phyloP scores from a whole-genome alignment of 1,140 invertebrate species.

The Polyergus mexicanus region DNA sequence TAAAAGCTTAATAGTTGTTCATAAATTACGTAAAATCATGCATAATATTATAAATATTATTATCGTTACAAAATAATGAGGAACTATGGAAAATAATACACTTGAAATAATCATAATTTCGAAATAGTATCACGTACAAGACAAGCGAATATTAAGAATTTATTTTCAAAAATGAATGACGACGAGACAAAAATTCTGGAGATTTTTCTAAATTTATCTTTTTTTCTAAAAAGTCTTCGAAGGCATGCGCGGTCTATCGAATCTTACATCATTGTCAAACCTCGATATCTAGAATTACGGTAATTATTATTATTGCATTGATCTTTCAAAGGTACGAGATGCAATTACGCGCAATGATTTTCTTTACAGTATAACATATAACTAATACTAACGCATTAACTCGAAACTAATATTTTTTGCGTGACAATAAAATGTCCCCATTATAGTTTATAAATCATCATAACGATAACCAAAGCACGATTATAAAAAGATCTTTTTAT shows the following conservation, averaged over 20 bases:
- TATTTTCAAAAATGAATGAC: too few relatives aligned
- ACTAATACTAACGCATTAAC: background rate
- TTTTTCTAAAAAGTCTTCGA: background rate
- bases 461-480: too few relatives aligned
- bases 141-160: background rate
- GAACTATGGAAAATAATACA: background rate
- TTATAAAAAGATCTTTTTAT: too few relatives aligned
- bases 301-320: background rate
- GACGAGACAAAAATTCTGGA: too few relatives aligned
- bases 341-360: background rate
- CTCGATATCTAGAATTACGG: background rate
- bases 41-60: background rate
- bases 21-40: background rate
- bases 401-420: background rate
- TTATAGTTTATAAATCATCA: background rate
- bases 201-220: too few relatives aligned
- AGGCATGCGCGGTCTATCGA: background rate
- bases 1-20: background rate
- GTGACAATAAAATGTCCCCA: background rate
- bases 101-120: background rate
- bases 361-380: background rate
- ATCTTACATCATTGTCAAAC: background rate
- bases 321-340: background rate
- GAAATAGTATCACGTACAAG: background rate
- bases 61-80: background rate